Percentiles rank a stretch among this genome's conserved stretches.
These are phyloP conservation scores for Tupaia tana DNA, from an alignment of 2,113 vertebrate species.

Conservation along the genomic window DNA sequence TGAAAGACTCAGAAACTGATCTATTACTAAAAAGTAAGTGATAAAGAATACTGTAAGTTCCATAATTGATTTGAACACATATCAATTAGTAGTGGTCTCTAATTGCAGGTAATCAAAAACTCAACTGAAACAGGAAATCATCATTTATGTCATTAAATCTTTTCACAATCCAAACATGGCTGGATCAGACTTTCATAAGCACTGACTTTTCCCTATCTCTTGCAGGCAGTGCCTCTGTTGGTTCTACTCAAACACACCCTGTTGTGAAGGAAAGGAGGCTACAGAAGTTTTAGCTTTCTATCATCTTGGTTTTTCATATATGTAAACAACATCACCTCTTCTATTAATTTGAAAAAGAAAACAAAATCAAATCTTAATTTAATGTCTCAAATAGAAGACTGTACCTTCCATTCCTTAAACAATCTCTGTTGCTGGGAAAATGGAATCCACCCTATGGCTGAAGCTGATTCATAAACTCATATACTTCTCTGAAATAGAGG, in stretches of 20 bases:
- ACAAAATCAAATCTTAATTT: not conserved
- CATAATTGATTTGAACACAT: not conserved
- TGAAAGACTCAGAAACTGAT: constrained; percentile 12
- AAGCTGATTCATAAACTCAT: not conserved
- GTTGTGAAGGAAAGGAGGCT: not conserved
- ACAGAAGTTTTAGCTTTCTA: not conserved
- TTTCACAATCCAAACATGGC: not conserved
- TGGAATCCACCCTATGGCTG: accelerated
- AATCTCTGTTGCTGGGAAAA: not conserved
- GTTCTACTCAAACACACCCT: not conserved
- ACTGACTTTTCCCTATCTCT: not conserved
- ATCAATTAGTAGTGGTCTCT: not conserved
- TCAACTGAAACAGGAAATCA: not conserved
- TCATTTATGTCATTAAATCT: not conserved
- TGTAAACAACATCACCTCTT: not conserved
- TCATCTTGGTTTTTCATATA: too few relatives aligned
- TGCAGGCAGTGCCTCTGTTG: not conserved
- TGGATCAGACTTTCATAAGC: not conserved
- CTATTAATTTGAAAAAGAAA: not conserved
- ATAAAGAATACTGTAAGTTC: not conserved
- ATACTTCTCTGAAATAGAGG: not conserved
- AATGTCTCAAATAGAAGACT: not conserved
- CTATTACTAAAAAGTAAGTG: not conserved
- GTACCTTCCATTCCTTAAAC: too few relatives aligned
- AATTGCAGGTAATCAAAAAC: not conserved